Evolutionary conservation across 2,113 vertebrate genomes (phyloP).

Genomic region (Spheniscus mendiculus): DNA sequence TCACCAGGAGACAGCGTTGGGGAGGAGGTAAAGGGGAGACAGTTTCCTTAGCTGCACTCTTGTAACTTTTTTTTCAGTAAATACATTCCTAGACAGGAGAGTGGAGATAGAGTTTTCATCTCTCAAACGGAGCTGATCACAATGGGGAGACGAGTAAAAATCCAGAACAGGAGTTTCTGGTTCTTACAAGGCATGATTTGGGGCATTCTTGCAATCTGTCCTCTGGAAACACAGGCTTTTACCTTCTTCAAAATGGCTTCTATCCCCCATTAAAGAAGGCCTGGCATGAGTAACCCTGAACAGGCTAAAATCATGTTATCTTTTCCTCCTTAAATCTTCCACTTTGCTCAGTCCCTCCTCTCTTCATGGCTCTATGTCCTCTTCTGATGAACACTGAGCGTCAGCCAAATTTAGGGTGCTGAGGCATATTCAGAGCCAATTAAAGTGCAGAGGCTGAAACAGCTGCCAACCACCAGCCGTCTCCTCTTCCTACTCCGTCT

Average conservation of each 20-base stretch:
- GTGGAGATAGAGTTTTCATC: neutral
- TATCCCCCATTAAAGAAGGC: neutral
- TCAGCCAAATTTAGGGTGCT: neutral
- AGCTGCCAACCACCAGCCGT: neutral
- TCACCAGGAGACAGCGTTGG: neutral
- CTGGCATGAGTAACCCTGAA: neutral
- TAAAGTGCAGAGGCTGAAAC: neutral
- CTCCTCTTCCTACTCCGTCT: neutral
- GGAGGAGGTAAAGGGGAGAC: neutral
- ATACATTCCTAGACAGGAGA: neutral
- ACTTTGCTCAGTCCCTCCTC: neutral
- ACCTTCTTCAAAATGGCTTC: neutral
- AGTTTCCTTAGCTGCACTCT: neutral
- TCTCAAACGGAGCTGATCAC: neutral
- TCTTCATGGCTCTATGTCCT: neutral
- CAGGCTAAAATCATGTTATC: neutral
- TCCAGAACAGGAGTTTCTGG: neutral
- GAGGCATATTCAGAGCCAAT: neutral
- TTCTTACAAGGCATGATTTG: neutral
- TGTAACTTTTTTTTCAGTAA: neutral
- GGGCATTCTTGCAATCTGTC: neutral
- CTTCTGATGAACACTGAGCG: neutral
- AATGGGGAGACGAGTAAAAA: neutral
- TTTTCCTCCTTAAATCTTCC: neutral
- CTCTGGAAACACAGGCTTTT: neutral